phyloP scores from a whole-genome alignment of 2,888 invertebrate genomes.

The Tridacna crocea region DNA sequence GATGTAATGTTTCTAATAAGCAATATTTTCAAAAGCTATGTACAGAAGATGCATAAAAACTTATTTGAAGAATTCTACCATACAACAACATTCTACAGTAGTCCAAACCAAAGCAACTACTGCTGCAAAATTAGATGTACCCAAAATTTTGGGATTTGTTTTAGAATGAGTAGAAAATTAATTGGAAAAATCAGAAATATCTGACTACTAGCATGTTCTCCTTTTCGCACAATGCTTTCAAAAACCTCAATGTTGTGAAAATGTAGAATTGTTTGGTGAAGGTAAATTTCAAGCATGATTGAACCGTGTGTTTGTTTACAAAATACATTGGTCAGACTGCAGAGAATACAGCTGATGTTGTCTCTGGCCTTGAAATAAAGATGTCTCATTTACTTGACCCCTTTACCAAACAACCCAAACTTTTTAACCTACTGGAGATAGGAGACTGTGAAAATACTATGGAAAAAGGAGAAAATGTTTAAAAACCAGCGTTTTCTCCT shows the following conservation, averaged over 20 bases:
- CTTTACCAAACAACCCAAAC: no score
- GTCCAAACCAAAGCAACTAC: neutral
- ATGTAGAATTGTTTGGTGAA: neutral
- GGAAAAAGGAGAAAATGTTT: neutral
- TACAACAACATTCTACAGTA: no score
- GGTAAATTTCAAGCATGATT: neutral
- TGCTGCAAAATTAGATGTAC: neutral
- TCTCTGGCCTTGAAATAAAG: no score
- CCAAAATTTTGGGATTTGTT: neutral
- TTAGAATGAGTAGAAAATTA: neutral
- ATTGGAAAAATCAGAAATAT: neutral
- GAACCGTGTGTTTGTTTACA: no score
- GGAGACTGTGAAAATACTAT: neutral
- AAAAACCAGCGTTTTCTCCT: neutral
- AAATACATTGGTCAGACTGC: no score
- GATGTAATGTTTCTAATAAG: neutral
- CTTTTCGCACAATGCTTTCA: neutral
- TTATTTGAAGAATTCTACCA: no score
- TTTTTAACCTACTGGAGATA: neutral
- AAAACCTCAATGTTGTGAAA: neutral
- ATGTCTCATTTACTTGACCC: no score
- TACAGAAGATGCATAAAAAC: neutral
- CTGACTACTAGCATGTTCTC: neutral
- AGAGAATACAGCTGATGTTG: no score
- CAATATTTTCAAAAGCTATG: slow-evolving; percentile 1